phyloP scores from a whole-genome alignment of 2,113 vertebrate species.

The Corvus moneduloides region DNA sequence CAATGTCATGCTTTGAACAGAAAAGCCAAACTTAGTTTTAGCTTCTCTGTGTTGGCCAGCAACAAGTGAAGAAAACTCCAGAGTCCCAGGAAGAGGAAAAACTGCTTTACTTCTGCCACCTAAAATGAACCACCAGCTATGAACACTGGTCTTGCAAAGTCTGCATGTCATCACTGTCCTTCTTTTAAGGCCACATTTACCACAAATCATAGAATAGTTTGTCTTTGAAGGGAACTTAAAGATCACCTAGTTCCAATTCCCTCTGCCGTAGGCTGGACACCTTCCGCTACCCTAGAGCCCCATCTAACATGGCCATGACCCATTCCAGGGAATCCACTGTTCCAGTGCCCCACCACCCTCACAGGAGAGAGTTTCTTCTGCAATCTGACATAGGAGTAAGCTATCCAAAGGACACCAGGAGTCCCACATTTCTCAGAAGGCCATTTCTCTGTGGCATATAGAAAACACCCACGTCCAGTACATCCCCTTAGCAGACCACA shows the following conservation, averaged over 20 bases:
- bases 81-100: not conserved
- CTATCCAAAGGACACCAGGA: not conserved
- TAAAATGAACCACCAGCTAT: not conserved
- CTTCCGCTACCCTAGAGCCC: not conserved
- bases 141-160: not conserved
- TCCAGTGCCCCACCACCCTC: not conserved
- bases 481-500: not conserved
- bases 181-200: not conserved
- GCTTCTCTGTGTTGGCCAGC: not conserved
- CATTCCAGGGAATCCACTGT: not conserved
- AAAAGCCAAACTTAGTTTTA: not conserved
- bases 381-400: not conserved
- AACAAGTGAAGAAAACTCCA: not conserved
- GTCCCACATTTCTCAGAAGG: not conserved
- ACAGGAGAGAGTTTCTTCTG: not conserved
- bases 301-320: too few relatives aligned
- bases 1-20: not conserved
- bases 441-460: rapidly evolving
- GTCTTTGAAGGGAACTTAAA: not conserved
- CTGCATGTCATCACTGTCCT: not conserved
- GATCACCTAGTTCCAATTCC: not conserved
- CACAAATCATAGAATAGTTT: not conserved
- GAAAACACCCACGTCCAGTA: not conserved
- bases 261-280: not conserved
- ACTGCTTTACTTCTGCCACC: not conserved